These are phyloP conservation scores for Corvus cornix DNA, from an alignment of 2,113 vertebrate genomes.

Conservation along the genomic window DNA sequence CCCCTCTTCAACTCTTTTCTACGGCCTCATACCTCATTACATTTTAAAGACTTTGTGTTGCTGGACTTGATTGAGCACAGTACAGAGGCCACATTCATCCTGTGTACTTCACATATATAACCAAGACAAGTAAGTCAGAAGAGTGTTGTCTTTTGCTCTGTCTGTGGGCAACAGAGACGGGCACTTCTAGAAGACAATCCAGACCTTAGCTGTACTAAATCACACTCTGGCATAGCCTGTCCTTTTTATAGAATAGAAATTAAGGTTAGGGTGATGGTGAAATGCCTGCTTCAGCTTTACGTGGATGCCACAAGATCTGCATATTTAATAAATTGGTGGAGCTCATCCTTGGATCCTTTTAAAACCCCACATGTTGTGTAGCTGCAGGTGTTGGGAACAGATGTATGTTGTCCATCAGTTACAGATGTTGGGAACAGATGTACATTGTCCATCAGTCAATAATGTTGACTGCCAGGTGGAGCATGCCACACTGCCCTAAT, in stretches of 20 bases:
- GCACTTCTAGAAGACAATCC: neutral
- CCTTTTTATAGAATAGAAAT: neutral
- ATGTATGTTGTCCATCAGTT: neutral
- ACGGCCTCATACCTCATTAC: neutral
- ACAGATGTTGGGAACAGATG: neutral
- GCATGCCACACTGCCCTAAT: neutral
- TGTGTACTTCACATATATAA: neutral
- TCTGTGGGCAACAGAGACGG: neutral
- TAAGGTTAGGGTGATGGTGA: neutral
- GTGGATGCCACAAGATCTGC: neutral
- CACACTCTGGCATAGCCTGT: neutral
- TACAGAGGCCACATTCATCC: neutral
- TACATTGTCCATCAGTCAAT: neutral
- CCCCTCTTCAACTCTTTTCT: conserved; percentile 6
- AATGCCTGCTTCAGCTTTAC: neutral
- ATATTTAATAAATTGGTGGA: neutral
- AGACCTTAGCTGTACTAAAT: neutral
- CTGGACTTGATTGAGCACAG: neutral
- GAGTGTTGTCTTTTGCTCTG: neutral
- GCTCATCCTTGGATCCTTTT: neutral
- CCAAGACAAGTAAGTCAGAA: neutral
- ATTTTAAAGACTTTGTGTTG: neutral
- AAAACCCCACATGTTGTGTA: neutral
- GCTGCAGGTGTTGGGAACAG: neutral
- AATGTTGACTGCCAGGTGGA: neutral